Evolutionary conservation across 2,888 invertebrate genomes (phyloP).

Genomic region (Syrphus vitripennis): DNA sequence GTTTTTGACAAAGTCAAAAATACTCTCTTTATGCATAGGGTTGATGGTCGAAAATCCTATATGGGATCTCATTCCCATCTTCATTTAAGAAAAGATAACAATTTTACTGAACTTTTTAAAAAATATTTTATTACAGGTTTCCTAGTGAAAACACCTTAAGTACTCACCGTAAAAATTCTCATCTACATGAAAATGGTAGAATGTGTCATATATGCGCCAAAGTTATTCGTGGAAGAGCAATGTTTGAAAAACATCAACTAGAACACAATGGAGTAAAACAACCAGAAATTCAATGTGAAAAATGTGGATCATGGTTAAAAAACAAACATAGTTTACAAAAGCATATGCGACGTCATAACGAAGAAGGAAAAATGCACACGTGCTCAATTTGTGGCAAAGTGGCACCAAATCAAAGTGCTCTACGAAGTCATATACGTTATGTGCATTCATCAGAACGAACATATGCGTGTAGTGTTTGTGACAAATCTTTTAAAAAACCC

Average conservation of each 20-base stretch:
- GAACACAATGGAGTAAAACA: conserved; percentile 77
- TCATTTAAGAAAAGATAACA: too few relatives aligned
- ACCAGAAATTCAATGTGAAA: conserved; percentile 78
- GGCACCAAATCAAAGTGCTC: conserved; percentile 78
- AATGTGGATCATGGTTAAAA: conserved; percentile 79
- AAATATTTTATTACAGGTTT: conserved; percentile 75
- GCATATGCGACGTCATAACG: conserved; percentile 78
- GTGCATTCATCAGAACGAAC: conserved; percentile 78
- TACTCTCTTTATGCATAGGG: too few relatives aligned
- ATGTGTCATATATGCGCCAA: conserved; percentile 80
- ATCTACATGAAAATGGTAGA: conserved; percentile 77
- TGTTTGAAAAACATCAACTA: conserved; percentile 78
- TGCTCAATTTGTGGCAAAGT: conserved; percentile 79
- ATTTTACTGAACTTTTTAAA: too few relatives aligned
- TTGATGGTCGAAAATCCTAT: too few relatives aligned
- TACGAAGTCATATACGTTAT: conserved; percentile 78
- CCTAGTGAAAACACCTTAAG: conserved; percentile 76
- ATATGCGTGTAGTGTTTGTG: conserved; percentile 78
- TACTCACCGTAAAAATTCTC: conserved; percentile 77
- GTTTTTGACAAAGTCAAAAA: too few relatives aligned
- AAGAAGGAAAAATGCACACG: conserved; percentile 75
- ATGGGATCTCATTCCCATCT: too few relatives aligned
- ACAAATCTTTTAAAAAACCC: conserved; percentile 79
- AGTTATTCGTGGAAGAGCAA: conserved; percentile 78
- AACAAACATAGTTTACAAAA: conserved; percentile 79